Evolutionary conservation across 1,140 invertebrate genomes (phyloP), one percentile per base, ranked within the genome.

Genomic region (Lysiphlebus fabarum): DNA sequence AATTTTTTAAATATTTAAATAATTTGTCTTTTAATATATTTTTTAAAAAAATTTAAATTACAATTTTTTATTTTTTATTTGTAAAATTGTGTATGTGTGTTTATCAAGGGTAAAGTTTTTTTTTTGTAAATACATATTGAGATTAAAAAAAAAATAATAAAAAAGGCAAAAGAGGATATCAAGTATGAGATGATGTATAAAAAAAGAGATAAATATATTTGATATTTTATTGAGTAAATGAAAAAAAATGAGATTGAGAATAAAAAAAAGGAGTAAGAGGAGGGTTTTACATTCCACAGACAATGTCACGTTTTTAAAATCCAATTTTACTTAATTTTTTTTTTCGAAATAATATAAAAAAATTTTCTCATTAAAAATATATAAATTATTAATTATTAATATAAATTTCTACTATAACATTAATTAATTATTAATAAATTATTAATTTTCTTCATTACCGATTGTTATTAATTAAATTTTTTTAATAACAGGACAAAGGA

Each of bases 291-390:
- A 79, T 78, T 79, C 77, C 77, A 78, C 75, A 74, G 76, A 78
- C 75, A 78, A 76, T 79, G 76, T 78, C 77, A 78, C 75, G 75
- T 76, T 79, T 79, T 58, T 76, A 78, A 76, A 77, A 78, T 77
- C 74, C 70, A 71, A 68, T 71, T 78, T 78, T 76, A 76, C 72
- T 78, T 75, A 75, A 75, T 75, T 76, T 69, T 66, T 63, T 65
- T 61, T 57, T 62, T 51, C 62, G 65, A 61, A 63, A 61, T 61
- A 57, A 11, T 50, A 41, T 45, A 64, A 56, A n/a, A n/a, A n/a
- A n/a, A n/a, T n/a, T n/a, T n/a, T n/a, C n/a, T n/a, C n/a, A n/a
- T n/a, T n/a, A n/a, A n/a, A 66, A 41, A 17, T 17, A 17, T 17
- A 17, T 1, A 1, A 17, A 17, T 17, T 17, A 17, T 17, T 1